Evolutionary conservation across 2,888 invertebrate genomes (phyloP).

Genomic region (Girardia tigrina): DNA sequence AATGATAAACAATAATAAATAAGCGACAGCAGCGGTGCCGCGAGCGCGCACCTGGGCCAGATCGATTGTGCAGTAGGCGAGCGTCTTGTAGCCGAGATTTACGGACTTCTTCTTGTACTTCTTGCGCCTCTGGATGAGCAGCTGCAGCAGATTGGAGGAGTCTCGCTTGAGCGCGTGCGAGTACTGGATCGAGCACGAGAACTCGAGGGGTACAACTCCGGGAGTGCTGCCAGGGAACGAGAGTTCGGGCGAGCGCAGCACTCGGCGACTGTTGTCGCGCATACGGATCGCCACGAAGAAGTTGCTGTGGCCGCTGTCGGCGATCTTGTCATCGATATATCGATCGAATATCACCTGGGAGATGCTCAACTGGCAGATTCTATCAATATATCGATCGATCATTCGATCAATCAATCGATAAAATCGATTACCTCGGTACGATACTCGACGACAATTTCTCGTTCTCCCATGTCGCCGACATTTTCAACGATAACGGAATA

Average conservation of each 20-base stretch:
- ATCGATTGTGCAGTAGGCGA: slow-evolving; percentile 83
- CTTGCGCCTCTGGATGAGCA: slow-evolving; percentile 84
- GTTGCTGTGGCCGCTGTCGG: slow-evolving; percentile 17
- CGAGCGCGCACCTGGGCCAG: slow-evolving; percentile 95
- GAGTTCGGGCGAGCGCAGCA: slow-evolving; percentile 30
- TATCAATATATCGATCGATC: not conserved
- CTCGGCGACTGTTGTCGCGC: slow-evolving; percentile 26
- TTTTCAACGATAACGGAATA: slow-evolving; percentile 64
- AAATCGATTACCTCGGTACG: slow-evolving; percentile 62
- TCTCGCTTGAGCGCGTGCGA: slow-evolving; percentile 94
- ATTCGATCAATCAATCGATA: slow-evolving; percentile 59
- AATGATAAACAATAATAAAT: too few species aligned
- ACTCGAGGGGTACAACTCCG: not conserved
- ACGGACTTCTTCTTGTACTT: slow-evolving; percentile 96
- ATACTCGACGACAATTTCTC: slow-evolving; percentile 94
- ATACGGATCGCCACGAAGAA: slow-evolving; percentile 32
- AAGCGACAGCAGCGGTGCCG: too few species aligned
- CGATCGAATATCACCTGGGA: slow-evolving; percentile 4
- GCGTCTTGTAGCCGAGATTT: slow-evolving; percentile 79
- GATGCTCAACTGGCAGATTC: slow-evolving; percentile 26
- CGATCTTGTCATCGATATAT: not conserved
- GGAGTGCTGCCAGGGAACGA: not conserved
- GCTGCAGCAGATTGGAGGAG: slow-evolving; percentile 76
- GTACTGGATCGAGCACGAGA: slow-evolving; percentile 56
- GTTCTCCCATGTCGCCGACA: slow-evolving; percentile 98